Evolutionary conservation across 2,888 invertebrate species (phyloP).

Genomic region (Patella ulyssiponensis): DNA sequence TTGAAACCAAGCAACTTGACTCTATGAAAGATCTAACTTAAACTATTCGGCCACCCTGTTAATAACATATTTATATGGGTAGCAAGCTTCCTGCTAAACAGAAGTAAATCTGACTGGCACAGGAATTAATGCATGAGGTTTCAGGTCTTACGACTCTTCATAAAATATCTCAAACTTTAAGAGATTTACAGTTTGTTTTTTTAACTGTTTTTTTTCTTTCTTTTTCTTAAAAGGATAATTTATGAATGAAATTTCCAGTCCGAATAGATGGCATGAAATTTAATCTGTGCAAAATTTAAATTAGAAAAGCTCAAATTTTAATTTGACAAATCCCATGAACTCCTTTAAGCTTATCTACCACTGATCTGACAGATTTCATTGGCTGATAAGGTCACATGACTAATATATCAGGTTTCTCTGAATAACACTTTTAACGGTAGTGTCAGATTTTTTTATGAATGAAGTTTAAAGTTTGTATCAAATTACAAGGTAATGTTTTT

Average conservation of each 20-base stretch:
- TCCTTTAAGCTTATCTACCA: neutral
- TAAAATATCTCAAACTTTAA: too few relatives aligned
- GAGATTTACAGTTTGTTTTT: too few relatives aligned
- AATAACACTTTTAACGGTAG: neutral
- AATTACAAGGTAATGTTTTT: neutral
- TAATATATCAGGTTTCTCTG: neutral
- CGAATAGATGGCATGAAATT: neutral
- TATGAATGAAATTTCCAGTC: neutral
- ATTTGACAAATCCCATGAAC: neutral
- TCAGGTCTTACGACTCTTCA: too few relatives aligned
- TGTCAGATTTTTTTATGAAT: conserved; percentile 10
- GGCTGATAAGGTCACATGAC: conserved; percentile 8
- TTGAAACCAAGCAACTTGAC: too few relatives aligned
- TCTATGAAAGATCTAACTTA: too few relatives aligned
- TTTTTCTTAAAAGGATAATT: neutral
- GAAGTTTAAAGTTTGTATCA: neutral
- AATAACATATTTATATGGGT: too few relatives aligned
- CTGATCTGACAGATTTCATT: neutral
- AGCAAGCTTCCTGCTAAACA: too few relatives aligned
- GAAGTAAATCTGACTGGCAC: too few relatives aligned
- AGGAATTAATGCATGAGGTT: too few relatives aligned
- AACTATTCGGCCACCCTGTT: too few relatives aligned
- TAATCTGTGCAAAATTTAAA: conserved; percentile 6
- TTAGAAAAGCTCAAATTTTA: neutral
- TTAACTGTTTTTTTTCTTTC: too few relatives aligned